phyloP scores from a whole-genome alignment of 2,888 invertebrate genomes.

The Taphrorychus bicolor region DNA sequence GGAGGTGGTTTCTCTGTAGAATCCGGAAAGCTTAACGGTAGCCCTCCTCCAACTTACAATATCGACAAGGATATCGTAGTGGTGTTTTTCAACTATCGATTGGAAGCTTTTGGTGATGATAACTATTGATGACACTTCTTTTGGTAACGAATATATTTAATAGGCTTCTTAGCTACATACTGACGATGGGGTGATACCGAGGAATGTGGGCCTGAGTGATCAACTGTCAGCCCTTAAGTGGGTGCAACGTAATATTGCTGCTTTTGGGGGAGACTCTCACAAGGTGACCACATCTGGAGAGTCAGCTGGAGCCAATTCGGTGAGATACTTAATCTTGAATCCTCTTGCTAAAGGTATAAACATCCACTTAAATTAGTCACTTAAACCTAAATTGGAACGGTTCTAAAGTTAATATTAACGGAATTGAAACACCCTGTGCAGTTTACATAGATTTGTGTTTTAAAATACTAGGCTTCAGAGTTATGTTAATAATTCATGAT shows the following conservation, averaged over 20 bases:
- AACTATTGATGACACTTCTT: too few species aligned
- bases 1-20: slow-evolving; percentile 44
- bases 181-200: slow-evolving; percentile 28
- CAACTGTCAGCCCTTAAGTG: slow-evolving; percentile 29
- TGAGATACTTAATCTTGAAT: slow-evolving; percentile 30
- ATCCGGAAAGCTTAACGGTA: slow-evolving; percentile 13
- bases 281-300: slow-evolving; percentile 30
- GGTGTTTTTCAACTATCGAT: slow-evolving; percentile 45
- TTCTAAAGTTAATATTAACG: too few species aligned
- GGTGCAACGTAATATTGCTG: slow-evolving; percentile 28
- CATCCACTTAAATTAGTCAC: too few species aligned
- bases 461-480: too few species aligned
- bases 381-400: not conserved
- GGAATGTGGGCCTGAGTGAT: slow-evolving; percentile 33
- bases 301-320: slow-evolving; percentile 29
- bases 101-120: slow-evolving; percentile 48
- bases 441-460: too few species aligned
- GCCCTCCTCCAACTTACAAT: slow-evolving; percentile 40
- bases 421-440: too few species aligned
- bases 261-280: slow-evolving; percentile 30
- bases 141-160: slow-evolving; percentile 1
- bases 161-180: slow-evolving; percentile 35
- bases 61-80: slow-evolving; percentile 45
- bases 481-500: too few species aligned
- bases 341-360: slow-evolving; percentile 40